Base-by-base conservation (phyloP, 2,888 invertebrate genomes). In the Odontomyia ornata region DNA sequence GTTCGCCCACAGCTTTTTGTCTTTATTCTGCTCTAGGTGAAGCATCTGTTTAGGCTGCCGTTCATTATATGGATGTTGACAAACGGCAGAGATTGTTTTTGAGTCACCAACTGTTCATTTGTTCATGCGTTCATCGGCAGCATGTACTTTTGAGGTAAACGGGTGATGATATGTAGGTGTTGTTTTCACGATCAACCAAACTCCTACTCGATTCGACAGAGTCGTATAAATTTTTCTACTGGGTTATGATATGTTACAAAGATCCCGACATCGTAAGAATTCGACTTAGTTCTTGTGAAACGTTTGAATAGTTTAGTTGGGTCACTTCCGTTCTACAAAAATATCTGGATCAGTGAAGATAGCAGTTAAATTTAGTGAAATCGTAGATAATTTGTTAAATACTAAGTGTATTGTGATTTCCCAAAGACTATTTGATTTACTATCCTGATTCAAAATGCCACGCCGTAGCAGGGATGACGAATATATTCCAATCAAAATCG, bases 401-500 rank as follows among this genome's bases (percentile, higher is more conserved):
- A n/a, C 5, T 56, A 2, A 28, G 28, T 23, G 18, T 15, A 13
- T 43, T 43, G 43, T 43, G 13, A 43, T 43, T 13, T 43, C 43
- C 7, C 7, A 43, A 7, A 43, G 43, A 43, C 13, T 43, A 25
- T 60, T 60, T 60, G 25, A 60, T 7, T 21, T 23, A 7, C 21
- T 11, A 5, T 5, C 7, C 7, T 13, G 43, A 28, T 21, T 56
- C 46, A 82, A 81, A 79, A 86, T 86, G 86, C 78, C 86, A 43
- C 80, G 81, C 76, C 83, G 81, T 30, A 57, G 78, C 46, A 78
- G 79, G 65, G 84, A 84, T 78, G 83, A 85, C 77, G 86, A 86
- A 7, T 85, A 86, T 62, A 85, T 87, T 76, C 86, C 85, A 76
- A 87, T 86, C 77, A 86, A 86, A 80, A 85, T 85, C 78, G 86